A percentile compares a stretch with the other conserved stretches of the same genome.
Evolutionary conservation across 2,113 vertebrate genomes (phyloP).

Genomic region (Mustela nigripes): DNA sequence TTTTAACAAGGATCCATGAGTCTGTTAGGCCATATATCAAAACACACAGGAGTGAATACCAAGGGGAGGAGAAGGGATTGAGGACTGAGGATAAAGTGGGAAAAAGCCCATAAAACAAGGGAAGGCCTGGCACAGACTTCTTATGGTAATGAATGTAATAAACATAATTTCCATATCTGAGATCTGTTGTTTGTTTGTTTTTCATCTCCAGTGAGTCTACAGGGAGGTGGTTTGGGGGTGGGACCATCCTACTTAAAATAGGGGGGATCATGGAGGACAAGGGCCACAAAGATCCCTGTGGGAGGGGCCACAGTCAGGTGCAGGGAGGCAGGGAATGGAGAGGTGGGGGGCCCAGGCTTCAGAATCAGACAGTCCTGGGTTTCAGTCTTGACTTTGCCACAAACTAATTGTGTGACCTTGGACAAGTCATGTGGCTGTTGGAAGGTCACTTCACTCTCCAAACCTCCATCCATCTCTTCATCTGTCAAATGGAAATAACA

Average conservation of each 20-base stretch:
- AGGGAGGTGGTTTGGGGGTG: neutral
- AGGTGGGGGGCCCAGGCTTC: neutral
- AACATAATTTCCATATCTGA: constrained; percentile 47
- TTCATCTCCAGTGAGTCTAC: neutral
- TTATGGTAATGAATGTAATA: neutral
- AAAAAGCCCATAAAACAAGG: constrained; percentile 36
- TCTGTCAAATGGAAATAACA: neutral
- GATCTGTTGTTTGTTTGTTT: neutral
- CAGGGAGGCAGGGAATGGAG: neutral
- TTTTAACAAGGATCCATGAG: constrained; percentile 77
- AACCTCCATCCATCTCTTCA: neutral
- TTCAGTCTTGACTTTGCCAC: neutral
- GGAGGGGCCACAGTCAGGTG: neutral
- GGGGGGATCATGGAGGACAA: accelerated
- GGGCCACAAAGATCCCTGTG: neutral
- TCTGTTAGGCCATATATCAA: constrained; percentile 56
- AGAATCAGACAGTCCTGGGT: neutral
- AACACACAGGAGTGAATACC: neutral
- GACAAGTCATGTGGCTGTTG: neutral
- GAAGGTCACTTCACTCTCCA: neutral
- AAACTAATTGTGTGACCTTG: neutral
- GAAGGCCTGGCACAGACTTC: neutral
- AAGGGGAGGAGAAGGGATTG: neutral
- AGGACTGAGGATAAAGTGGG: neutral
- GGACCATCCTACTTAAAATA: too few species aligned